Base-by-base conservation (phyloP, 2,113 vertebrate species). In the Emydura subglobosa region DNA sequence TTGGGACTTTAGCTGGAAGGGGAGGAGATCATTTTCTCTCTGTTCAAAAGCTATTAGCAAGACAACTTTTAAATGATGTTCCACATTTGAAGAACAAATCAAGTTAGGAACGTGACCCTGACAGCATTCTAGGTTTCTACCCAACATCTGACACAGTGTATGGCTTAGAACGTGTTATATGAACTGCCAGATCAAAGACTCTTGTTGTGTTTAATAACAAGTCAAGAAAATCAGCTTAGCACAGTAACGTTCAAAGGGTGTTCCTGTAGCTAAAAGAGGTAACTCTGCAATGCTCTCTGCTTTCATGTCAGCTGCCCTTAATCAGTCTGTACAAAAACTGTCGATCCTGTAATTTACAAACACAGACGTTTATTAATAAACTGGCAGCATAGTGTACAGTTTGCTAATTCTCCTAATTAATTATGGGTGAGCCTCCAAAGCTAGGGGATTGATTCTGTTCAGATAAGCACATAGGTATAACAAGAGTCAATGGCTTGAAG, bases 161-260 rank as follows among this genome's bases (percentile, higher is more conserved):
- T 89, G 93, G 86, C 92, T 83, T 90, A 93, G 82, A 92, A 92
- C 91, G 53, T 98, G 87, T 97, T 95, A 98, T 29, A 93, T 85
- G 61, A 95, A 79, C 68, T 90, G 94, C 94, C 83, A 96, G 94
- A 94, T 94, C 94, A 94, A 82, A 95, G 93, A 82, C 96, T 97
- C 90, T 98, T 96, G 97, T 97, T 97, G 97, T 93, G 57, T 93
- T 59, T 98, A 97, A 98, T 97, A 95, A 97, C 87, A 97, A 93
- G 86, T 68, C 89, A 91, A 76, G 68, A 88, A 96, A 95, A 96
- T 81, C 68, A 95, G 92, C 93, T 97, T 97, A 96, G 86, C 96
- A 86, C 87, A 96, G 90, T 92, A 93, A 95, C 86, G 86, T 97
- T 88, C 88, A 79, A 83, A 93, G 87, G 89, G 92, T 83, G 90